These are phyloP conservation scores for Poliocrania exsul DNA, from an alignment of 2,797 vertebrate genomes.

Conservation along the genomic window DNA sequence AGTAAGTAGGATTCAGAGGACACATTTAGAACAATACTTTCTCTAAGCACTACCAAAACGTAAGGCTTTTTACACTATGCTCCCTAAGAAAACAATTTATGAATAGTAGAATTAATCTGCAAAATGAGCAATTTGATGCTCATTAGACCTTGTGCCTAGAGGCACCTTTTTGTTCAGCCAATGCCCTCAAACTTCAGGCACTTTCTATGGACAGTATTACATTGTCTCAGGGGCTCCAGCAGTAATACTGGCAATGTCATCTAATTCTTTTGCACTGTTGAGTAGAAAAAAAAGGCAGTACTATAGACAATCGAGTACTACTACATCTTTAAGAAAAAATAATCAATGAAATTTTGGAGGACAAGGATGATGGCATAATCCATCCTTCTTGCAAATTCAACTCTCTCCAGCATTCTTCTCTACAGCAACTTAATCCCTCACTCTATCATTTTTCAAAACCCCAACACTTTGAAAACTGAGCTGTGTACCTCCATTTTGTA, in stretches of 20 bases:
- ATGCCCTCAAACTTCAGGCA: not conserved
- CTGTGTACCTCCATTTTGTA: not conserved
- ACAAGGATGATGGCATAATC: not conserved
- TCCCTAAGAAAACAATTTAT: not conserved
- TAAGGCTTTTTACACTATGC: not conserved
- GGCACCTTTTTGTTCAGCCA: not conserved
- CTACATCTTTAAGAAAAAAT: not conserved
- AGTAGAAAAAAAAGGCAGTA: not conserved
- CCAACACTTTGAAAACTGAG: not conserved
- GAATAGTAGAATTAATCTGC: not conserved
- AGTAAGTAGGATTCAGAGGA: not conserved
- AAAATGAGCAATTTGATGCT: not conserved
- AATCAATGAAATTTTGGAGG: not conserved
- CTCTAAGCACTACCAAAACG: not conserved
- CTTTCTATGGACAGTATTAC: not conserved
- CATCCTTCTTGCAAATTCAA: not conserved
- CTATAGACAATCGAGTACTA: not conserved
- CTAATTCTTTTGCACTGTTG: not conserved
- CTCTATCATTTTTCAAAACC: not conserved
- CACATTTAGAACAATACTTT: not conserved
- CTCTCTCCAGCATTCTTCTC: not conserved
- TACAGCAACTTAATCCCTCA: not conserved
- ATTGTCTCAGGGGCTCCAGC: not conserved
- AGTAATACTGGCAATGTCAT: not conserved
- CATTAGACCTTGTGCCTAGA: not conserved